Base-by-base conservation (phyloP, 2,113 vertebrate genomes). In the Panurus biarmicus region DNA sequence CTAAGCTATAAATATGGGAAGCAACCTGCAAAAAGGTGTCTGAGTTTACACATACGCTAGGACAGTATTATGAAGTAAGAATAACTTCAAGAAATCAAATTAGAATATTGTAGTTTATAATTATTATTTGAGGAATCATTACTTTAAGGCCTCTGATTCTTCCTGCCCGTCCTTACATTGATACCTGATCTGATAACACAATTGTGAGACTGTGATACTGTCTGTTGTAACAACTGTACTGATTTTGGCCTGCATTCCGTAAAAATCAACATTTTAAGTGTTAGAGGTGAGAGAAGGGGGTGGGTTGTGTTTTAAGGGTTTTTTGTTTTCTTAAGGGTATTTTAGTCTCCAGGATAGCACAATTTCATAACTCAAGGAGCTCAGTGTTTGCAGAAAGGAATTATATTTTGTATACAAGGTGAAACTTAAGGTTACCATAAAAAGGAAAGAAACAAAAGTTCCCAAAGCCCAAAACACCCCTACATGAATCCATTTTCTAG, bases 241-340 rank as follows among this genome's bases (percentile, higher is more conserved):
- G 12, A n/a, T n/a, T 84, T 53, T 54, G 2, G 3, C 14, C 71
- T 81, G 11, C 11, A 40, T 80, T 84, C 50, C n/a, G 31, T 12
- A 61, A 64, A 89, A 83, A 65, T 28, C 14, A 60, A 12, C 4
- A 53, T 35, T 69, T 75, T 60, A 70, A 73, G 9, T 9, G 4
- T n/a, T 40, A 14, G 14, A 48, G 8, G 20, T 0, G 0, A 4
- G 12, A 28, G 15, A n/a, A 33, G 16, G 14, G 10, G 8, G 2
- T 20, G 31, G 1, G 12, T 36, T 7, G 24, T n/a, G 3, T 33
- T 66, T 85, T 85, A 71, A 71, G 19, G 7, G 8, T 33, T 89
- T 38, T 50, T n/a, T 84, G 10, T 51, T 73, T 64, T 72, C 23
- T 36, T 75, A 38, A 2, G 24, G 5, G 6, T 54, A 42, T 69